phyloP scores from a whole-genome alignment of 2,797 vertebrate genomes.

The Mus minutoides region DNA sequence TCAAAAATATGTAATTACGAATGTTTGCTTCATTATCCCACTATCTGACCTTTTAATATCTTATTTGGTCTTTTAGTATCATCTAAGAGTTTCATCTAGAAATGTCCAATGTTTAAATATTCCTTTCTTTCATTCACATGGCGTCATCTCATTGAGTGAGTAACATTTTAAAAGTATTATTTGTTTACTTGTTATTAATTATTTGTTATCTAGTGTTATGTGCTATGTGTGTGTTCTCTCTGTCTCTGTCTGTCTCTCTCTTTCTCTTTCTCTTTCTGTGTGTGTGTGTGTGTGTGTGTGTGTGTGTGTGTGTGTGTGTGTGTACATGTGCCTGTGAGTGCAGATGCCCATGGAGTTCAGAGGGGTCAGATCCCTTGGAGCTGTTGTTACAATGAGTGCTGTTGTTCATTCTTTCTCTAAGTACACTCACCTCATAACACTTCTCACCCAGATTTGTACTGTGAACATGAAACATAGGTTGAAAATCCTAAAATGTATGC shows the following conservation, averaged over 20 bases:
- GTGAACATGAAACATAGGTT: background rate
- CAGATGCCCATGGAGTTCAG: background rate
- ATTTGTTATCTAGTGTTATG: background rate
- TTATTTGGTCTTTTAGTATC: background rate
- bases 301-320: background rate
- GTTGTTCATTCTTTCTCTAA: background rate
- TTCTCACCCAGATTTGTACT: background rate
- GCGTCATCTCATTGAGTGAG: background rate
- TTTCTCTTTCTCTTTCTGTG: background rate
- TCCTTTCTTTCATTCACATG: background rate
- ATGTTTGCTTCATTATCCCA: background rate
- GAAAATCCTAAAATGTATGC: background rate
- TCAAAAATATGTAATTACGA: background rate
- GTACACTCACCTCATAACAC: background rate
- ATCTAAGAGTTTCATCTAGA: background rate
- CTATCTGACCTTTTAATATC: background rate
- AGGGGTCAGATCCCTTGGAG: background rate
- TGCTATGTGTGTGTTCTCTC: too few species aligned
- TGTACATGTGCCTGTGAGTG: background rate
- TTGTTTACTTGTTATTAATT: background rate
- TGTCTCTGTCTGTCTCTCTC: background rate
- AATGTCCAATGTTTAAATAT: background rate
- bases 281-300: background rate
- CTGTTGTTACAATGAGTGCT: background rate
- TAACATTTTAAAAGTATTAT: background rate